These are phyloP conservation scores for Mythimna albipuncta DNA, from an alignment of 2,888 invertebrate genomes.

Conservation along the genomic window DNA sequence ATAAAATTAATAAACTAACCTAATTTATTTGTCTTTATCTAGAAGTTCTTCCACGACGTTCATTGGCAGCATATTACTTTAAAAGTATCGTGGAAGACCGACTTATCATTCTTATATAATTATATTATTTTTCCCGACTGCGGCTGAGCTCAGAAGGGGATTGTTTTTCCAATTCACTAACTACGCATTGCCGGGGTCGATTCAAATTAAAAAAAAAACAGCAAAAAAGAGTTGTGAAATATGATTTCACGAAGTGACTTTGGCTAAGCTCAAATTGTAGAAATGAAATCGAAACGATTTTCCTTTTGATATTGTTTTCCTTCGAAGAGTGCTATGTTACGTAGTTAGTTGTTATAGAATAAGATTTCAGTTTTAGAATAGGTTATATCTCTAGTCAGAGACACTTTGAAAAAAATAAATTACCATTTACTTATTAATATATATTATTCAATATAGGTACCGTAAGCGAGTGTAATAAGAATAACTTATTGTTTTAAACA, in stretches of 20 bases:
- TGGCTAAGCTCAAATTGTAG: conserved; percentile 89
- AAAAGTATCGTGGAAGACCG: conserved; percentile 21
- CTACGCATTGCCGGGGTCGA: conserved; percentile 45
- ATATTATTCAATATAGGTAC: conserved; percentile 84
- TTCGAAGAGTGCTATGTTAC: conserved; percentile 88
- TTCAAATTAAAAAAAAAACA: conserved; percentile 38
- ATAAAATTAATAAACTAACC: neutral
- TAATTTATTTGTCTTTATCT: neutral
- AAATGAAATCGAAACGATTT: conserved; percentile 70
- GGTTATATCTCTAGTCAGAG: conserved; percentile 90
- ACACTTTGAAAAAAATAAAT: conserved; percentile 85
- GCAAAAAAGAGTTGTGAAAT: conserved; percentile 78
- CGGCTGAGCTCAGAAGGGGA: neutral
- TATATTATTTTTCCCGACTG: neutral
- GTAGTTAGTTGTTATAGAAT: conserved; percentile 80
- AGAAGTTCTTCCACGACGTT: conserved; percentile 11
- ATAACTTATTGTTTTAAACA: conserved; percentile 86
- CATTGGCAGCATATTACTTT: conserved; percentile 37
- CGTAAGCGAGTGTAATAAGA: conserved; percentile 83
- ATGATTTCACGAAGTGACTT: conserved; percentile 86
- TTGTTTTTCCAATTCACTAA: conserved; percentile 44
- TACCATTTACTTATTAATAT: conserved; percentile 89
- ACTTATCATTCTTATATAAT: neutral
- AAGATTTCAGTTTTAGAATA: conserved; percentile 85
- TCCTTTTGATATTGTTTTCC: conserved; percentile 78